A percentile compares a stretch with the other conserved stretches of the same genome.
Conservation (phyloP, 2,888 invertebrate genomes). For the Aleiodes alternator region DNA sequence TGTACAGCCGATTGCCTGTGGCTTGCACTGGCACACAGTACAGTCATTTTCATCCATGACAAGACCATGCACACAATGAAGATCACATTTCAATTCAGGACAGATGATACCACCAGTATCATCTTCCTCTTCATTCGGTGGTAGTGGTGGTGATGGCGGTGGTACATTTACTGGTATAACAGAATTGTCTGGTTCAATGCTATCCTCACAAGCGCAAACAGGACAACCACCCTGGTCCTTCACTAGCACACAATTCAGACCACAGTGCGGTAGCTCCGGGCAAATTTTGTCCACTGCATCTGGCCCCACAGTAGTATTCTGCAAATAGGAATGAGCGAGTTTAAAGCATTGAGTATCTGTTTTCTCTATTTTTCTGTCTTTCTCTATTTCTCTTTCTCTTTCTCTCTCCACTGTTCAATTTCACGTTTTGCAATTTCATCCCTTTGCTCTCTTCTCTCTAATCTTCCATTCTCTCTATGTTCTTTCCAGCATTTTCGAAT, state of each 20-base stretch:
- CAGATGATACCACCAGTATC: constrained; percentile 59
- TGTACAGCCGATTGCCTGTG: constrained; percentile 61
- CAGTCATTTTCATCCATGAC: constrained; percentile 69
- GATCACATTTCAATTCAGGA: constrained; percentile 66
- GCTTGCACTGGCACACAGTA: constrained; percentile 67
- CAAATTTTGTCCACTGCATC: constrained; percentile 57
- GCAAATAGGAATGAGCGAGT: constrained; percentile 47
- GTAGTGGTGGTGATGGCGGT: constrained; percentile 34
- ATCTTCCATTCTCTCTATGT: background rate
- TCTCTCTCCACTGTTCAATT: too few relatives aligned
- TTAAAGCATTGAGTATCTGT: constrained; percentile 15
- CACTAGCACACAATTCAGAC: constrained; percentile 60
- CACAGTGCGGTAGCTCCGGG: constrained; percentile 61
- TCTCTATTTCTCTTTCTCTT: too few relatives aligned
- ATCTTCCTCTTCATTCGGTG: constrained; percentile 48
- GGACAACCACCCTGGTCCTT: constrained; percentile 66
- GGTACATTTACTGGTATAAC: constrained; percentile 49
- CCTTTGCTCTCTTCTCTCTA: constrained; percentile 7
- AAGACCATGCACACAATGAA: constrained; percentile 68
- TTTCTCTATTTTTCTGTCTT: background rate
- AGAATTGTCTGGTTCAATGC: constrained; percentile 45
- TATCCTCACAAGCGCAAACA: constrained; percentile 63
- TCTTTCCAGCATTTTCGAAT: background rate
- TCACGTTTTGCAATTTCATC: constrained; percentile 19
- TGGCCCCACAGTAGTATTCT: constrained; percentile 43